A percentile compares a stretch with the other conserved stretches of the same genome.
phyloP scores from a whole-genome alignment of 2,888 invertebrate genomes.

The Parnassius apollo region DNA sequence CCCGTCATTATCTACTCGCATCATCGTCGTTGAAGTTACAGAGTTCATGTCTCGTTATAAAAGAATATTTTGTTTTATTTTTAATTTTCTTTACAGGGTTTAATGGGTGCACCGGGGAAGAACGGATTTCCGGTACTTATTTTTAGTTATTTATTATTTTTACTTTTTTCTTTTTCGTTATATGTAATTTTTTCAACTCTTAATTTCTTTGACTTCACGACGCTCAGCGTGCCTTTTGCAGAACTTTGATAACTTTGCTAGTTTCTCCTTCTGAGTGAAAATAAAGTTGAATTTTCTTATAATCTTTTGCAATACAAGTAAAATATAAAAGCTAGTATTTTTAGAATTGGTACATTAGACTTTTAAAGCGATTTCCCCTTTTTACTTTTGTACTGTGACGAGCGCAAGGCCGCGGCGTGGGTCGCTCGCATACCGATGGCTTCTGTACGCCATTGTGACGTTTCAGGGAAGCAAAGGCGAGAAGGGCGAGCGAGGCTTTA shows the following conservation, averaged over 20 bases:
- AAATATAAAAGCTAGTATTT: too few species aligned
- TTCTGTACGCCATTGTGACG: constrained; percentile 43
- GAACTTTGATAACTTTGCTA: background rate
- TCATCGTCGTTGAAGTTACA: too few species aligned
- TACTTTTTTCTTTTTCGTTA: constrained; percentile 46
- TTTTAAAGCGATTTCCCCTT: constrained; percentile 18
- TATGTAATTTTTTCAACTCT: constrained; percentile 9
- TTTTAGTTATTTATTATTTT: constrained; percentile 66
- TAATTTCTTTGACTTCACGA: background rate
- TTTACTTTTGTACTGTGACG: constrained; percentile 17
- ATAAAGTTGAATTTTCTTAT: background rate
- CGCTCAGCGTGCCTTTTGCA: background rate
- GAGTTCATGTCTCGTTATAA: too few species aligned
- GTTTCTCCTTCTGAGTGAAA: background rate
- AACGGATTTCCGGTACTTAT: constrained; percentile 93
- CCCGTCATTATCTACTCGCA: too few species aligned
- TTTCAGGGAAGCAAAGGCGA: constrained; percentile 87
- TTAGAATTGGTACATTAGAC: background rate
- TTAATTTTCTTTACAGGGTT: constrained; percentile 82
- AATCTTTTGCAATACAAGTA: background rate
- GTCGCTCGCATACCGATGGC: constrained; percentile 47
- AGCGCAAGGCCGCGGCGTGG: constrained; percentile 35
- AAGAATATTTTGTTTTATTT: constrained; percentile 28
- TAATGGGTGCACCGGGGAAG: constrained; percentile 90
- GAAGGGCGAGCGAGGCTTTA: constrained; percentile 87